These are phyloP conservation scores for Chloropsis hardwickii DNA, from an alignment of 2,113 vertebrate genomes.

Conservation along the genomic window DNA sequence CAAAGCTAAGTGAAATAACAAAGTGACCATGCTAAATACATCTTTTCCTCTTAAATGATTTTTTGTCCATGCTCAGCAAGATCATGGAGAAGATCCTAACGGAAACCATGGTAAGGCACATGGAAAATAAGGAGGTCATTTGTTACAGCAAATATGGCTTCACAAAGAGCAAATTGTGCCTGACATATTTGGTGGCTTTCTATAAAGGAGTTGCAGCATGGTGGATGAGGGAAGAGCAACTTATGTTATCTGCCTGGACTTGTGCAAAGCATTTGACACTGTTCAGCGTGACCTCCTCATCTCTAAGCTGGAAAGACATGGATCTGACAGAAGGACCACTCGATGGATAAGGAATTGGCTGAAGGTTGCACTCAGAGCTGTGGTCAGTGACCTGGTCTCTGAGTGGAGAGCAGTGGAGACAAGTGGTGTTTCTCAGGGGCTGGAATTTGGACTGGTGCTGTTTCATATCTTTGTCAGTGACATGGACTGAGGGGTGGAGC, in stretches of 20 bases:
- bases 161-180: not conserved
- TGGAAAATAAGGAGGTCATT: not conserved
- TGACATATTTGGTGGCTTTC: not conserved
- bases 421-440: not conserved
- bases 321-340: not conserved
- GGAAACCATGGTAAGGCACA: not conserved
- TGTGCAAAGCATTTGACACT: not conserved
- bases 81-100: not conserved
- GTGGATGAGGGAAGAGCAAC: not conserved
- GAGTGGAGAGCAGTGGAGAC: not conserved
- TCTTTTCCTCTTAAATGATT: not conserved
- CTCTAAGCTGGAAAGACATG: not conserved
- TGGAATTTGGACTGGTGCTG: not conserved
- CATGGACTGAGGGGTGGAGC: not conserved
- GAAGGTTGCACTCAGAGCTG: not conserved
- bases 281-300: accelerated
- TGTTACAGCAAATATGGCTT: not conserved
- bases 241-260: not conserved
- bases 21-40: not conserved
- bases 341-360: not conserved
- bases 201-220: not conserved
- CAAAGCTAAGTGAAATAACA: not conserved
- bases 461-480: too few species aligned
- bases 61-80: not conserved
- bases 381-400: not conserved